These are phyloP conservation scores for Carcina quercana DNA, from an alignment of 2,888 invertebrate genomes.

Conservation along the genomic window DNA sequence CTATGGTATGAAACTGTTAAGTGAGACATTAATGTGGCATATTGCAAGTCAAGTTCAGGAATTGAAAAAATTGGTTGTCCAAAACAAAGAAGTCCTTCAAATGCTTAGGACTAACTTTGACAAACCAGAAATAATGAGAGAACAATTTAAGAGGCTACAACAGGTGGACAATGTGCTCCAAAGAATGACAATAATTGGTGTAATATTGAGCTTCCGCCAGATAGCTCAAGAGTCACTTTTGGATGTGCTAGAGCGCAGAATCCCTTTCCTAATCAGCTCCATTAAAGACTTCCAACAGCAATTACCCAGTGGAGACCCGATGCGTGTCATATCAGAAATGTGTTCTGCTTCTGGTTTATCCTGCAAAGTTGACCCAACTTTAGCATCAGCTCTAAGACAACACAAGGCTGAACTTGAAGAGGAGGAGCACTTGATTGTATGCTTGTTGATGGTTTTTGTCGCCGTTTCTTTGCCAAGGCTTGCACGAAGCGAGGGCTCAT, in stretches of 20 bases:
- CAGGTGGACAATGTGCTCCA: conserved; percentile 97
- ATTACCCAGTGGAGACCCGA: conserved; percentile 90
- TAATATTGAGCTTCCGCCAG: conserved; percentile 96
- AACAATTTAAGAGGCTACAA: conserved; percentile 91
- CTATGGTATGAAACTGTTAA: conserved; percentile 97
- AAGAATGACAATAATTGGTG: conserved; percentile 98
- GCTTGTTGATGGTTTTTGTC: conserved; percentile 98
- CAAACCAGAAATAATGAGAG: conserved; percentile 98
- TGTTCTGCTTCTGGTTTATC: conserved; percentile 95
- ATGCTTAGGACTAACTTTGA: conserved; percentile 97
- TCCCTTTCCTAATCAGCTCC: conserved; percentile 96
- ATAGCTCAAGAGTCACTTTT: conserved; percentile 95
- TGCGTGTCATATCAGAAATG: conserved; percentile 96
- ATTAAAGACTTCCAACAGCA: conserved; percentile 96
- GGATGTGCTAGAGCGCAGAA: conserved; percentile 93
- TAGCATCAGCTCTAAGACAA: conserved; percentile 91
- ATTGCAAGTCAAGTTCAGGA: conserved; percentile 98
- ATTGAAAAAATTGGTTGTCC: conserved; percentile 91
- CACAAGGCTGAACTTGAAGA: conserved; percentile 92
- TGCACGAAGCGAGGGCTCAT: conserved; percentile 91
- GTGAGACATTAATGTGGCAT: conserved; percentile 98
- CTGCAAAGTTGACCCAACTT: conserved; percentile 96
- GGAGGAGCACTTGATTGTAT: conserved; percentile 94
- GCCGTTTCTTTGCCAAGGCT: conserved; percentile 97
- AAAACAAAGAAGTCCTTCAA: conserved; percentile 94